phyloP scores from a whole-genome alignment of 2,113 vertebrate species.

The Odontesthes bonariensis region DNA sequence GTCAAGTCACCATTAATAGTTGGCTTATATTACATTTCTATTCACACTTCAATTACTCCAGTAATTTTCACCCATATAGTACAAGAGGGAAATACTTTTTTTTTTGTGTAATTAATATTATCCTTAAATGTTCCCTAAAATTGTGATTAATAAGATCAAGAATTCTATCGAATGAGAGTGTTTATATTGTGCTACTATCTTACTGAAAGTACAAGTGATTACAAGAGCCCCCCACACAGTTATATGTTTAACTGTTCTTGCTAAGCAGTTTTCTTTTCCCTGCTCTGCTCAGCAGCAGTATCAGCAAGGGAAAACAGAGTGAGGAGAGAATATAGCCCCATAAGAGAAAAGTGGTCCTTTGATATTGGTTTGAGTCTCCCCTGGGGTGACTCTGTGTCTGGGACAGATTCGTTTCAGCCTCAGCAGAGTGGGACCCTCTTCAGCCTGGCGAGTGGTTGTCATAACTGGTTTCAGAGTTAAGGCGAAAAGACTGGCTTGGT shows the following conservation, averaged over 20 bases:
- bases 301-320: conserved; percentile 41
- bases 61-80: background rate
- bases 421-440: conserved; percentile 27
- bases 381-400: conserved; percentile 59
- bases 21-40: background rate
- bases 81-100: background rate
- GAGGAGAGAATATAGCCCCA: conserved; percentile 50
- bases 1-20: conserved; percentile 15
- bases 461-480: conserved; percentile 54
- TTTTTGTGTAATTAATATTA: background rate
- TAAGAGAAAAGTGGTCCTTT: conserved; percentile 66
- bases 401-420: conserved; percentile 60
- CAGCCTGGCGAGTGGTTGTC: conserved; percentile 44
- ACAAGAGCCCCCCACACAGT: conserved; percentile 22
- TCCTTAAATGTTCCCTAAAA: conserved; percentile 1
- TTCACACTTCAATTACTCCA: conserved; percentile 7
- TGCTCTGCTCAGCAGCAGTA: conserved; percentile 50
- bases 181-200: conserved; percentile 20
- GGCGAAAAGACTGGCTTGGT: conserved; percentile 28
- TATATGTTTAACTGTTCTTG: conserved; percentile 49
- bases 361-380: conserved; percentile 70
- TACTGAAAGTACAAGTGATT: conserved; percentile 37
- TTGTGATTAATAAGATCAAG: background rate
- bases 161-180: conserved; percentile 1
- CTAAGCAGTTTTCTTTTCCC: conserved; percentile 50